Percentiles rank a stretch among this genome's conserved stretches.
Conservation (phyloP, 2,113 vertebrate genomes). For the Gopherus evgoodei region DNA sequence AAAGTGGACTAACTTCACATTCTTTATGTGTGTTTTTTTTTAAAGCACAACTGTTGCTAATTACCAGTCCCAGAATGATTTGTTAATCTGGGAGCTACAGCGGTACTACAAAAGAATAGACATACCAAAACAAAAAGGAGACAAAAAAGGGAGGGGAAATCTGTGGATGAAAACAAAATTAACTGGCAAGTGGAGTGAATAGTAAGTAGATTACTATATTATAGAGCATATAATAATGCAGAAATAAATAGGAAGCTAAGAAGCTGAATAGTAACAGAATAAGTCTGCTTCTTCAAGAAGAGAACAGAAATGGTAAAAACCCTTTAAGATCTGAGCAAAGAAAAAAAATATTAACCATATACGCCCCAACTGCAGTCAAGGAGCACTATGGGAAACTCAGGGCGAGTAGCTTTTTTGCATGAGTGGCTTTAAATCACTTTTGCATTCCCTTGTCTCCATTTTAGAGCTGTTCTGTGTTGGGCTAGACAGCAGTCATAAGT, state of each 20-base stretch:
- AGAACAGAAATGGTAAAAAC: rapidly evolving
- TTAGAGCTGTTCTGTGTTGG: background rate
- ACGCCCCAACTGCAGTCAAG: background rate
- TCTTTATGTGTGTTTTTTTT: slow-evolving; percentile 59
- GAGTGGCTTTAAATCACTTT: background rate
- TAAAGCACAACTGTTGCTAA: slow-evolving; percentile 71
- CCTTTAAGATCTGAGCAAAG: background rate
- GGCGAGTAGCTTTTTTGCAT: background rate
- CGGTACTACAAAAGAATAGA: slow-evolving; percentile 51
- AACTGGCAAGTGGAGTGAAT: background rate
- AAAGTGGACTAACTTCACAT: slow-evolving; percentile 72
- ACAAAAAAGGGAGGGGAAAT: background rate
- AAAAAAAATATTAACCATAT: background rate
- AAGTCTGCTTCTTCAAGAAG: background rate
- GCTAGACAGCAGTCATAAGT: background rate
- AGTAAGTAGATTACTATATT: background rate
- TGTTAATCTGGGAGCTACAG: slow-evolving; percentile 62
- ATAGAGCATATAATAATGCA: background rate
- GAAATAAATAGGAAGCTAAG: background rate
- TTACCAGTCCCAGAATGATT: slow-evolving; percentile 65
- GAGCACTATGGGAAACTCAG: background rate
- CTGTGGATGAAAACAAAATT: background rate
- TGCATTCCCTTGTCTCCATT: background rate
- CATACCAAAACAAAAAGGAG: slow-evolving; percentile 14
- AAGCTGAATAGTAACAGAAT: background rate